Conservation (phyloP, 2,888 invertebrate species). For the Tridacna crocea region DNA sequence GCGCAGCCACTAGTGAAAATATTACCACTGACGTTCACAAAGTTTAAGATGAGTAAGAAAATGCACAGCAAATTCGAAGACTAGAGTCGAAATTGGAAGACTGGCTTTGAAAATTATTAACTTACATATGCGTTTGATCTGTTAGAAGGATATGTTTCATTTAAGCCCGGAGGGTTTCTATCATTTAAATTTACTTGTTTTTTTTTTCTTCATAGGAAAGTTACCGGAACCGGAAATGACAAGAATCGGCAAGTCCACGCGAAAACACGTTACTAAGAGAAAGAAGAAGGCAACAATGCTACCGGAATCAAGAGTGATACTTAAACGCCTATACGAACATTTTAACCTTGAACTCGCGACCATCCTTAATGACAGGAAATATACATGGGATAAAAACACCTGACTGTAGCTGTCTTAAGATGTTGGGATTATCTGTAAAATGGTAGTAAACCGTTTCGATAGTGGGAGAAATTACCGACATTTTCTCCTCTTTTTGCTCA, state of each 20-base stretch:
- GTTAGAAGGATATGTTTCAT: too few relatives aligned
- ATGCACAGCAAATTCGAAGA: too few relatives aligned
- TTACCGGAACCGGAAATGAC: conserved; percentile 43
- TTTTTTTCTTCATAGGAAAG: conserved; percentile 4
- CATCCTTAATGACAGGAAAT: conserved; percentile 60
- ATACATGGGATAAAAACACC: conserved; percentile 53
- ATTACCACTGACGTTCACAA: too few relatives aligned
- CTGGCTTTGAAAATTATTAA: too few relatives aligned
- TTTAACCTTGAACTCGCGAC: conserved; percentile 63
- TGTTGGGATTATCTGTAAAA: too few relatives aligned
- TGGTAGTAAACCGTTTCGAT: background rate
- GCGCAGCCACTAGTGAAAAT: too few relatives aligned
- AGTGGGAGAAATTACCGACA: background rate
- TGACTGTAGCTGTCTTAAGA: background rate
- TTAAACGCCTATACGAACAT: conserved; percentile 65
- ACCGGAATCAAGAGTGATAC: conserved; percentile 55
- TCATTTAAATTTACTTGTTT: too few relatives aligned
- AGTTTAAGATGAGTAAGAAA: too few relatives aligned
- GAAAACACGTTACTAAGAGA: conserved; percentile 57
- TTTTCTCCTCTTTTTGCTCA: background rate
- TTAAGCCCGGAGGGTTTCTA: too few relatives aligned
- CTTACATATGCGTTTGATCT: too few relatives aligned
- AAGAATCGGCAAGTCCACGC: conserved; percentile 33
- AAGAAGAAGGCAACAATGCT: conserved; percentile 66
- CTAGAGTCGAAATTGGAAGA: too few relatives aligned